phyloP scores from a whole-genome alignment of 2,797 vertebrate genomes.

The Gila robusta region DNA sequence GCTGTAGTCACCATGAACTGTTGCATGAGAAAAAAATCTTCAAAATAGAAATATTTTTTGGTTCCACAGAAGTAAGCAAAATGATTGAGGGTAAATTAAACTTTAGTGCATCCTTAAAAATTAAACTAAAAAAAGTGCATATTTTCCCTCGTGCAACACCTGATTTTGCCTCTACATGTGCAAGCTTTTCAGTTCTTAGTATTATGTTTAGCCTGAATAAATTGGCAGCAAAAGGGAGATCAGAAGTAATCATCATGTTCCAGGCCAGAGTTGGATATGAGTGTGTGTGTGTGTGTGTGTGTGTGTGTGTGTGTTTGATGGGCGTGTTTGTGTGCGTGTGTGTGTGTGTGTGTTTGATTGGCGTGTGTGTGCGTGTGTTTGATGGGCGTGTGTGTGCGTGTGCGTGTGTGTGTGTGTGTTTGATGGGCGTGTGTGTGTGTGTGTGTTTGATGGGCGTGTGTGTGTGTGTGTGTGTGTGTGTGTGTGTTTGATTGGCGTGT shows the following conservation, averaged over 20 bases:
- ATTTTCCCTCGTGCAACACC: not conserved
- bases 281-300: not conserved
- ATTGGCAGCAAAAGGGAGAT: conserved; percentile 8
- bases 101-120: not conserved
- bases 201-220: conserved; percentile 15
- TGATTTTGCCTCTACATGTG: not conserved
- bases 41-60: too few relatives aligned
- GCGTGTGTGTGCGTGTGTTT: too few relatives aligned
- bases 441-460: too few relatives aligned
- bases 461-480: not conserved
- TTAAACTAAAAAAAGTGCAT: too few relatives aligned
- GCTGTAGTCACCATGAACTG: too few relatives aligned
- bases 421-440: not conserved
- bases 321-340: too few relatives aligned
- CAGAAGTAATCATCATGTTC: not conserved
- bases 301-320: too few relatives aligned
- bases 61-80: not conserved
- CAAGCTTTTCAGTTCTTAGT: not conserved
- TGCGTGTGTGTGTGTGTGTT: not conserved
- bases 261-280: not conserved
- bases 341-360: not conserved
- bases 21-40: too few relatives aligned
- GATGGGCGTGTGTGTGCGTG: not conserved
- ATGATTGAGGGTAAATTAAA: not conserved
- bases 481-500: not conserved